Evolutionary conservation across 2,797 vertebrate species (phyloP).

Genomic region (Pseudopleuronectes americanus): DNA sequence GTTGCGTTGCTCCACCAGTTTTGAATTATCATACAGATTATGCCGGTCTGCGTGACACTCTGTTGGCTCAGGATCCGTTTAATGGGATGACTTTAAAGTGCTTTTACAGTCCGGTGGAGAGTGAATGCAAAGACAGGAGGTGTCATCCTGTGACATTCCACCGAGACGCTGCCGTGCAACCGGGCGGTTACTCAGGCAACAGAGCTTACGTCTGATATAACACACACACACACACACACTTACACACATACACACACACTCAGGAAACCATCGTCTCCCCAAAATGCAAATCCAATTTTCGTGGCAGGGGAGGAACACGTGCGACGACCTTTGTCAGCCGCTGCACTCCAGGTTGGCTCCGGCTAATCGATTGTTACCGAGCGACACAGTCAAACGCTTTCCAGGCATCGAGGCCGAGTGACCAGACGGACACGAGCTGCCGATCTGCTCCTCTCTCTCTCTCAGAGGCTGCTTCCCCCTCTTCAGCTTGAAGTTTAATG

Average conservation of each 20-base stretch:
- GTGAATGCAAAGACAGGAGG: conserved; percentile 53
- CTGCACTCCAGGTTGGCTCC: conserved; percentile 2
- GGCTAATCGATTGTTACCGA: conserved; percentile 67
- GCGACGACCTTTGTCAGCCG: conserved; percentile 52
- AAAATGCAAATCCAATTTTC: conserved; percentile 67
- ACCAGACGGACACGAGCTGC: conserved; percentile 21
- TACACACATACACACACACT: conserved; percentile 46
- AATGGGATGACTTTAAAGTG: conserved; percentile 68
- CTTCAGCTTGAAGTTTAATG: conserved; percentile 33
- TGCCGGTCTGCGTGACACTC: conserved; percentile 63
- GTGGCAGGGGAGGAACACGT: conserved; percentile 31
- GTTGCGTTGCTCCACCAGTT: conserved; percentile 53
- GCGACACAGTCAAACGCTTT: conserved; percentile 53
- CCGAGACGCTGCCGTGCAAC: conserved; percentile 27
- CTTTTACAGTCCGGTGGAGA: conserved; percentile 61
- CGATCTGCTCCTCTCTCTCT: not conserved
- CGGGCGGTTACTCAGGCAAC: conserved; percentile 61
- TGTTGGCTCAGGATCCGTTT: conserved; percentile 66
- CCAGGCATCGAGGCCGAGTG: conserved; percentile 30
- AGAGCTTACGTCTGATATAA: conserved; percentile 41
- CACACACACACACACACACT: conserved; percentile 26
- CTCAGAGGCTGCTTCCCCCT: conserved; percentile 28
- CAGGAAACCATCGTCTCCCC: conserved; percentile 49
- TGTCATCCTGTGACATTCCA: conserved; percentile 28
- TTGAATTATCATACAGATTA: conserved; percentile 74